Conservation (phyloP, 2,888 invertebrate genomes). For the Ommatoiulus sabulosus region DNA sequence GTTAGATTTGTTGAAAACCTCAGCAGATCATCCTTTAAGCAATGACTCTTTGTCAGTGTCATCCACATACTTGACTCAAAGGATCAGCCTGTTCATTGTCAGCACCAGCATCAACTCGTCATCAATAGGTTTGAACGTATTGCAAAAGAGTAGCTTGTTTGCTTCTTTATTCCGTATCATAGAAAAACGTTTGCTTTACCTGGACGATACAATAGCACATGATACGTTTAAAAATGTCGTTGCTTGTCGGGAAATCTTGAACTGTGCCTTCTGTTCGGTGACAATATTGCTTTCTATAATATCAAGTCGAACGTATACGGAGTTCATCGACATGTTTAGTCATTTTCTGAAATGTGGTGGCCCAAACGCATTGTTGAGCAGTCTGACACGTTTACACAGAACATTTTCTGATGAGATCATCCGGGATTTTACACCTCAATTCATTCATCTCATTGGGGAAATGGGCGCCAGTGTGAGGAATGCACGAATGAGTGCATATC, state of each 20-base stretch:
- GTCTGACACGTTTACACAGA: not conserved
- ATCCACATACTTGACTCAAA: not conserved
- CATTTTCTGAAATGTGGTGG: not conserved
- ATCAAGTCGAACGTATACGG: not conserved
- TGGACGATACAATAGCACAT: not conserved
- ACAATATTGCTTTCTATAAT: conserved; percentile 27
- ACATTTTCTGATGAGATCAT: not conserved
- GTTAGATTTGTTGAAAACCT: conserved; percentile 10
- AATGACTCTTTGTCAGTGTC: not conserved
- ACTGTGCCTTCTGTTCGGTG: not conserved
- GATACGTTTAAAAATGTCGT: not conserved
- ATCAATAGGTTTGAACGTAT: too few species aligned
- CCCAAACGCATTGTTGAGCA: not conserved
- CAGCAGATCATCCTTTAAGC: not conserved
- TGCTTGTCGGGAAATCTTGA: conserved; percentile 13
- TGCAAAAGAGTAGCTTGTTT: not conserved
- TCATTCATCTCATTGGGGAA: not conserved
- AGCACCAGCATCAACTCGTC: not conserved
- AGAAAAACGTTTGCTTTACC: not conserved
- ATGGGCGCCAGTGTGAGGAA: not conserved
- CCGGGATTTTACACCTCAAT: not conserved
- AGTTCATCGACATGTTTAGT: not conserved
- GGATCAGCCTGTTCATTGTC: not conserved
- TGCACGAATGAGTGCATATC: not conserved
- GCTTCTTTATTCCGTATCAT: not conserved